Base-by-base conservation (phyloP, 2,888 invertebrate species). In the Diachrysia chrysitis region DNA sequence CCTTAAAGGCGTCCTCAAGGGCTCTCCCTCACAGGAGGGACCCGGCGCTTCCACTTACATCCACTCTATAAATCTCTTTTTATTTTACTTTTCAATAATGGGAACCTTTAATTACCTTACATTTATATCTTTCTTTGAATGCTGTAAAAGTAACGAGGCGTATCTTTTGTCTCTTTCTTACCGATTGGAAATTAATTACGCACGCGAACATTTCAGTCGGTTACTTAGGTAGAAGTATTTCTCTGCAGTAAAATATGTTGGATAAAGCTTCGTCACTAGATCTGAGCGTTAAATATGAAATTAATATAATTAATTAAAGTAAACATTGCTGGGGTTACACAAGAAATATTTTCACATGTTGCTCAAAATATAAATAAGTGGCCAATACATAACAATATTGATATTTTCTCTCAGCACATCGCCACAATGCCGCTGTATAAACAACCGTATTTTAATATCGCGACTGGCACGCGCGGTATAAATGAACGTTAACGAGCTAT, bases 401-500 rank as follows among this genome's bases (percentile, higher is more conserved):
- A 0, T 0, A 58, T 37, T 4, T 3, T 6, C 21, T 35, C 25
- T 10, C 2, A 3, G 9, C 4, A 17, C 17, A 63, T 61, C 17
- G 17, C 7, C 12, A 10, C 1, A 48, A 56, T 65, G 2, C 4
- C 10, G 16, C 57, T 19, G 46, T 37, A 56, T 63, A 53, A 63
- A 56, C 53, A 55, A 60, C 46, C 2, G 16, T 14, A 42, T 64
- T 69, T 53, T 61, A 66, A 37, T 54, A 46, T 58, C 17, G 37
- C 51, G 16, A 58, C 21, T 16, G 42, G 51, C 14, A n/a, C 16
- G 32, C 35, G 4, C 25, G 48, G 19, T 53, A 17, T 73, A 73
- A 71, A 75, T 71, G 79, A 83, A 85, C 77, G 81, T 71, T 81
- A 86, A 85, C 81, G 87, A 83, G 79, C 77, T 75, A 72, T 69